phyloP scores from a whole-genome alignment of 2,797 vertebrate genomes.

The Chiroxiphia lanceolata region DNA sequence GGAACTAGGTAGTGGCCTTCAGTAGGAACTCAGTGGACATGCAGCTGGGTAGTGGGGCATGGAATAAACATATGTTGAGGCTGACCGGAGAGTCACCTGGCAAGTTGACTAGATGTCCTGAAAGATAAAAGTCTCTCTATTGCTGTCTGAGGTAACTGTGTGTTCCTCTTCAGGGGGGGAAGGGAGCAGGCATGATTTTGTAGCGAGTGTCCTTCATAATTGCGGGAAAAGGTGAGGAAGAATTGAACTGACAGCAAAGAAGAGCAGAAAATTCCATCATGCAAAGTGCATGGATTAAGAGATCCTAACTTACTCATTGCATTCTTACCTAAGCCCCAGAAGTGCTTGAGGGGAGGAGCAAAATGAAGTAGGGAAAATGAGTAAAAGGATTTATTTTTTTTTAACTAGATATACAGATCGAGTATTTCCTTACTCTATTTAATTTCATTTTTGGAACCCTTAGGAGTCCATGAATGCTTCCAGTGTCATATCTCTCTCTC shows the following conservation, averaged over 20 bases:
- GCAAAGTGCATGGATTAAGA: background rate
- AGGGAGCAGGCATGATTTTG: background rate
- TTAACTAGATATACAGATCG: background rate
- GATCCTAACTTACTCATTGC: background rate
- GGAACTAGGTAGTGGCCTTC: background rate
- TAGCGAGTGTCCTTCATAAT: background rate
- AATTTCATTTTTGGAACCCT: background rate
- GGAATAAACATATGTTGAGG: background rate
- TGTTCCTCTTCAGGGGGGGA: background rate
- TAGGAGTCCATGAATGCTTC: background rate
- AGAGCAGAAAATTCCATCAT: background rate
- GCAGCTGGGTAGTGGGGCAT: background rate
- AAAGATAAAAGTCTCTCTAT: background rate
- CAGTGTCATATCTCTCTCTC: background rate
- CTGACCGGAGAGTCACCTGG: background rate
- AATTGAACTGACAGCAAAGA: background rate
- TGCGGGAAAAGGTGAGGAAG: background rate
- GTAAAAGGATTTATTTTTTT: background rate
- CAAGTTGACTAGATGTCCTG: background rate
- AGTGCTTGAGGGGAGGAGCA: background rate
- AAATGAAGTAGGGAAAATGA: background rate
- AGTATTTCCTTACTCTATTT: background rate
- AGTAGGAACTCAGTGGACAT: background rate
- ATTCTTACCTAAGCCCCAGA: background rate
- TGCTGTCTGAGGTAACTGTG: background rate